phyloP scores from a whole-genome alignment of 2,113 vertebrate species.

The Sarotherodon lohbergeri region DNA sequence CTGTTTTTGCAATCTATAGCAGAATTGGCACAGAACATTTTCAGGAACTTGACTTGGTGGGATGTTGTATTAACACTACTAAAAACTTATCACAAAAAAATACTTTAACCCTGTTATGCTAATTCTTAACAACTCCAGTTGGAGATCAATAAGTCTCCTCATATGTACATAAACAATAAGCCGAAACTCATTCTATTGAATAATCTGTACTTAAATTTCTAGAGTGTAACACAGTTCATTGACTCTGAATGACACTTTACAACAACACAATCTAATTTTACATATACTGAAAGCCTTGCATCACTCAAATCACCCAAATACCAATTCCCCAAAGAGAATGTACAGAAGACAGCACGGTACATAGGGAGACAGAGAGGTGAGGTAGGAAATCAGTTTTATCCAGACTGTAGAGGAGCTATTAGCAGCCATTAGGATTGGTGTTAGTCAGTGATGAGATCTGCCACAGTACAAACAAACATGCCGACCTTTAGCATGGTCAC shows the following conservation, averaged over 20 bases:
- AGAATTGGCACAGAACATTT: background rate
- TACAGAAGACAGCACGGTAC: background rate
- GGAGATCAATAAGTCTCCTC: background rate
- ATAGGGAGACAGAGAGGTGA: background rate
- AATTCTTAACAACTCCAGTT: background rate
- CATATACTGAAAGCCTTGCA: background rate
- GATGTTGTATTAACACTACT: background rate
- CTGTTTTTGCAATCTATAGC: background rate
- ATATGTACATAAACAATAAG: background rate
- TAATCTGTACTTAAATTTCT: background rate
- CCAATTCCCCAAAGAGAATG: background rate
- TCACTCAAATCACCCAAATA: background rate
- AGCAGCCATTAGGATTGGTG: conserved; percentile 50
- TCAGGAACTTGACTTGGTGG: background rate
- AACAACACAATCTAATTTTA: background rate
- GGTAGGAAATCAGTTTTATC: conserved; percentile 46
- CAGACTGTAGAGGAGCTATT: conserved; percentile 32
- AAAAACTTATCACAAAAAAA: background rate
- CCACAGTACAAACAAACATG: conserved; percentile 62
- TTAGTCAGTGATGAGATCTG: conserved; percentile 55
- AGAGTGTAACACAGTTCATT: background rate
- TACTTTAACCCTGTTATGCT: background rate
- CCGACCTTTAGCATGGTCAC: conserved; percentile 65
- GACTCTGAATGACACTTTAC: background rate
- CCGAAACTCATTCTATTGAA: background rate